Evolutionary conservation across 1,140 invertebrate species (phyloP), one percentile per base, ranked within the genome.

Genomic region (Philotrypesis tridentata): DNA sequence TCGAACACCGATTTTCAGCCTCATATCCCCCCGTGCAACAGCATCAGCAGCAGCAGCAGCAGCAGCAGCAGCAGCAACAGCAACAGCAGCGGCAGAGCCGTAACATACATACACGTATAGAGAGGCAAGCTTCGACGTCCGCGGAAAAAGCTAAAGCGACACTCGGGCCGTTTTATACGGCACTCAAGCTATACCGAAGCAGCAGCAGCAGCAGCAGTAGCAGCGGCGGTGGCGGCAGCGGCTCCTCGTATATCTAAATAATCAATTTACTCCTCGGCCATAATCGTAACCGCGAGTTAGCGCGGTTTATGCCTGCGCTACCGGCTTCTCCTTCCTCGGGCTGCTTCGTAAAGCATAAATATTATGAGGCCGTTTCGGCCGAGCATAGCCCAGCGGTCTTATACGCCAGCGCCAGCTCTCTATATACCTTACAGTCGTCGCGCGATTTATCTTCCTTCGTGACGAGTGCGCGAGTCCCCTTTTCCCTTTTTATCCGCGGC

Each of bases 241-340:
- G 9, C 84, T 86, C 85, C 84, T 89, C 87, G 86, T 89, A 88
- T 87, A 88, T 88, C 88, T 90, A 88, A 90, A 91, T 91, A 90
- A 90, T 91, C 89, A 90, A 90, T 91, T 90, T 89, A 87, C 86
- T 72, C 82, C 83, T 85, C 83, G 84, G 85, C 88, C 89, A 90
- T 91, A 91, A 91, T 89, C 89, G 89, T 91, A 90, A 91, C 89
- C 89, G 86, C 88, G 88, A 90, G 89, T 90, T 90, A 90, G 88
- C 85, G 82, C 86, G 65, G 86, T 90, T 90, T 90, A 90, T 87
- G 86, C 82, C 14, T 27, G 37, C 83, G 84, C 82, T 79, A 76
- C 73, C 70, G 84, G 83, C 80, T 83, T 43, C 70, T n/a, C 70
- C n/a, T 43, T 40, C 12, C 40, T 55, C 48, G 86, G 85, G 87